A percentile compares a stretch with the other conserved stretches of the same genome.
phyloP scores from a whole-genome alignment of 2,797 vertebrate species.

The Oreortyx pictus region DNA sequence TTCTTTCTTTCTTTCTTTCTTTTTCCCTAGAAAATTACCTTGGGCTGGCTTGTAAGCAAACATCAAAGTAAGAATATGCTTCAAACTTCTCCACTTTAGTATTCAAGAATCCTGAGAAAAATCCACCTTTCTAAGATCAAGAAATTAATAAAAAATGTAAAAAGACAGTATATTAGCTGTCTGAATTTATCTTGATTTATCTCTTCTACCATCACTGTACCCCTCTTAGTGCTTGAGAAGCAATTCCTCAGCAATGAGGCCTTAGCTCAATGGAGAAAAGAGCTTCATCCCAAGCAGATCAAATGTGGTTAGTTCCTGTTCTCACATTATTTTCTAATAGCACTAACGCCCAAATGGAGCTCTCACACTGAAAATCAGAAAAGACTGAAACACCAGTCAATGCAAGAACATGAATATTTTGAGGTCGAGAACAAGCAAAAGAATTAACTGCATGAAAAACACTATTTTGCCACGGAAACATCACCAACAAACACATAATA shows the following conservation, averaged over 20 bases:
- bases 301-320: rapidly evolving
- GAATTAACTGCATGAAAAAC: not conserved
- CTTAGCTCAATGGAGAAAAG: not conserved
- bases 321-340: not conserved
- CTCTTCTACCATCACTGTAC: not conserved
- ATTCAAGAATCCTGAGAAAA: not conserved
- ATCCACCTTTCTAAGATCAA: not conserved
- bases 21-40: not conserved
- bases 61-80: rapidly evolving
- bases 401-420: not conserved
- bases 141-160: not conserved
- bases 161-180: not conserved
- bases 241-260: not conserved
- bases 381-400: not conserved
- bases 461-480: not conserved
- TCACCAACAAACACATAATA: not conserved
- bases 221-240: not conserved
- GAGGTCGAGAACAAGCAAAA: not conserved
- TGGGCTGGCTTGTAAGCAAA: not conserved
- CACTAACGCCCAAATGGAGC: not conserved
- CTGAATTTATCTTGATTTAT: not conserved
- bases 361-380: not conserved
- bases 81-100: not conserved
- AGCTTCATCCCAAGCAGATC: not conserved
- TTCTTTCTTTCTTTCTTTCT: not conserved